Evolutionary conservation across 2,113 vertebrate genomes (phyloP).

Genomic region (Lutjanus erythropterus): DNA sequence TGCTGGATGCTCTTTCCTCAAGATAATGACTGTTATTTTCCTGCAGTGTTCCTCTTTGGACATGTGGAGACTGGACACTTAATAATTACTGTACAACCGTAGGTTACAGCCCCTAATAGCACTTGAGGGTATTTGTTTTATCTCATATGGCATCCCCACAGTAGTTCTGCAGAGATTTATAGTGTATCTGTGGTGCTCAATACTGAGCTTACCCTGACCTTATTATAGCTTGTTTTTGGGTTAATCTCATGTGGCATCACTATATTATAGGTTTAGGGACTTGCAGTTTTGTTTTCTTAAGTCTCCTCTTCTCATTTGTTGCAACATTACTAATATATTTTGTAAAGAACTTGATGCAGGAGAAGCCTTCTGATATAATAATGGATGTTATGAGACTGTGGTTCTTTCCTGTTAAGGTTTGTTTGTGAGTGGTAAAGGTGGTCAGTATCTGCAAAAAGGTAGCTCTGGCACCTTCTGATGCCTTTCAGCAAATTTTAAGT

Average conservation of each 20-base stretch:
- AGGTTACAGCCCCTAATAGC: slow-evolving; percentile 6
- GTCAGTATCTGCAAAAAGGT: neutral
- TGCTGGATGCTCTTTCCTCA: neutral
- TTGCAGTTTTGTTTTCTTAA: neutral
- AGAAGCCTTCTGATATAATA: neutral
- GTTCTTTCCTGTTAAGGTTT: neutral
- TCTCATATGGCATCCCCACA: neutral
- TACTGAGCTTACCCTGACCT: slow-evolving; percentile 18
- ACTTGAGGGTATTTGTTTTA: slow-evolving; percentile 29
- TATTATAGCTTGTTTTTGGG: slow-evolving; percentile 1
- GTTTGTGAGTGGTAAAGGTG: slow-evolving; percentile 1
- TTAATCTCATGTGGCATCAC: slow-evolving; percentile 1
- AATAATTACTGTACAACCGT: slow-evolving; percentile 8
- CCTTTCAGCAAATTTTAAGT: neutral
- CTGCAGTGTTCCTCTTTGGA: slow-evolving; percentile 23
- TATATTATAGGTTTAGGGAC: neutral
- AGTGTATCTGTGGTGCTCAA: slow-evolving; percentile 7
- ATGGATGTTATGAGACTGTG: neutral
- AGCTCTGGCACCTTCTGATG: neutral
- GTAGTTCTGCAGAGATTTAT: neutral
- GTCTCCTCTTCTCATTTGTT: neutral
- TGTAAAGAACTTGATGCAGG: neutral
- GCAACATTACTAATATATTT: neutral
- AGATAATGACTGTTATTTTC: neutral
- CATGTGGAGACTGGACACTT: slow-evolving; percentile 33